phyloP scores from a whole-genome alignment of 2,113 vertebrate species.

The Colinus virginianus region DNA sequence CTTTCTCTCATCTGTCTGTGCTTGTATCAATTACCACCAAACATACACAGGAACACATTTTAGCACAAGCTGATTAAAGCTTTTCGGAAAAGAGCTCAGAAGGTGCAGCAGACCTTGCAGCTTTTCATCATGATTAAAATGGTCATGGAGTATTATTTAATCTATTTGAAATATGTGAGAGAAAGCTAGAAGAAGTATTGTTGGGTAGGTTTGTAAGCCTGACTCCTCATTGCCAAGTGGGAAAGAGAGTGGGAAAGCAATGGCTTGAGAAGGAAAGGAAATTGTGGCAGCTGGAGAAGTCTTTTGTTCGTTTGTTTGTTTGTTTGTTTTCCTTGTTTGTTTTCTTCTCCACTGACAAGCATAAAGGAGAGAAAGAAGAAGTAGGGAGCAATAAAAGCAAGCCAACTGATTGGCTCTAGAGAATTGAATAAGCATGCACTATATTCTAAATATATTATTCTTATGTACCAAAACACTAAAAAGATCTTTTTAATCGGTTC shows the following conservation, averaged over 20 bases:
- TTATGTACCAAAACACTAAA: neutral
- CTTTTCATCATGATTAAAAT: neutral
- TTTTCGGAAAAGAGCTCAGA: neutral
- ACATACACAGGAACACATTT: neutral
- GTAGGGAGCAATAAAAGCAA: neutral
- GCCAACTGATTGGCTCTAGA: neutral
- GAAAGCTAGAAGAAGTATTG: neutral
- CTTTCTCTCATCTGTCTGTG: neutral
- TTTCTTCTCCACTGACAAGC: neutral
- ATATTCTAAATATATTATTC: neutral
- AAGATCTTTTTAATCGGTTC: neutral
- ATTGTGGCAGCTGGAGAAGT: neutral
- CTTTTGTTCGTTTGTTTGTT: neutral
- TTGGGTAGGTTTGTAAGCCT: neutral
- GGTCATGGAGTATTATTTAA: neutral
- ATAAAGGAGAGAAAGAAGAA: neutral
- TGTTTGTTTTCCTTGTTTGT: no score
- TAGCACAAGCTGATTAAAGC: neutral
- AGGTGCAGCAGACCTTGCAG: neutral
- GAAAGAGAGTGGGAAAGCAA: neutral
- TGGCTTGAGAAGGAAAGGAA: neutral
- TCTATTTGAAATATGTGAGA: neutral
- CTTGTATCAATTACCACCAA: neutral
- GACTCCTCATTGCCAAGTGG: neutral
- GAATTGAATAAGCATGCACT: neutral